Base-by-base conservation (phyloP, 1,140 invertebrate genomes). In the Trichonephila clavipes region DNA sequence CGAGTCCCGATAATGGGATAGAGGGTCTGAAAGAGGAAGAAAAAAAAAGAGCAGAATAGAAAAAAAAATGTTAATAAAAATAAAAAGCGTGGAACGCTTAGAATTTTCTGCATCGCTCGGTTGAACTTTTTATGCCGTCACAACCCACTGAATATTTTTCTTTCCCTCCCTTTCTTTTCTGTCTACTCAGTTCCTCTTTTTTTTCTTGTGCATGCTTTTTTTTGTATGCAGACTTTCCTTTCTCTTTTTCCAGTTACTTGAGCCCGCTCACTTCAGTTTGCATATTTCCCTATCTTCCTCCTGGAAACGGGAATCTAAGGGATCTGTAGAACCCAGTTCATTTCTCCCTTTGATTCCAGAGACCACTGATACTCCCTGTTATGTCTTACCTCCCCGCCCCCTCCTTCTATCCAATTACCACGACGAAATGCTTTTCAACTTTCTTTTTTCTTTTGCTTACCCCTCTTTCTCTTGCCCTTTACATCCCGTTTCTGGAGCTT, bases 31-130 rank as follows among this genome's bases (percentile, higher is more conserved):
- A 77, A 92, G 64, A 64, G 28, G 77, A 81, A 61, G 44, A 34
- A 77, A 40, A 77, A 40, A 40, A 34, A 34, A 34, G 34, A 19
- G 18, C 7, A 24, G 24, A 19, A 34, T 18, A 18, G 28, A 77
- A 51, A 16, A 66, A 34, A 85, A 93, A 88, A 93, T 88, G 72
- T 81, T 72, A 88, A 62, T 81, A 93, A 92, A 92, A 87, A 62
- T 81, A 93, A 64, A 62, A 88, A 93, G 66, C 64, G 62, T 44
- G 92, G 69, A 88, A 93, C 92, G 92, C 92, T 93, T 93, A 88
- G 92, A 93, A 93, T 93, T 93, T 93, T 93, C 92, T 88, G 92
- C 92, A 88, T 93, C 92, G 83, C 85, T 93, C 92, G 92, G 92
- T 93, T 64, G 58, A 59, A 88, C 83, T 93, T 92, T 92, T 92